Evolutionary conservation across 2,797 vertebrate genomes (phyloP).

Genomic region (Scarus forsteni): DNA sequence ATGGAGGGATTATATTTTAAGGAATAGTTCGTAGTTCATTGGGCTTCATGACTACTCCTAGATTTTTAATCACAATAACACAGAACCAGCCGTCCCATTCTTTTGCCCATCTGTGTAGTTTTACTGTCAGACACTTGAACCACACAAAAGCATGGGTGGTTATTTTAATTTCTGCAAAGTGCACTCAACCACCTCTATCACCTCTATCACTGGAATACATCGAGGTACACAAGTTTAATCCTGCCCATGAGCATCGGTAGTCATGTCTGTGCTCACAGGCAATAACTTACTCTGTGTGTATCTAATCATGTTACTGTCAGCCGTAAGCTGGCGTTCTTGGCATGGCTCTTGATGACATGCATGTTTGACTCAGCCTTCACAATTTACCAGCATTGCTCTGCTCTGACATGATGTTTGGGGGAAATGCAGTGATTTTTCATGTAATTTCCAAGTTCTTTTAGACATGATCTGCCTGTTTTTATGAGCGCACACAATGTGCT

Average conservation of each 20-base stretch:
- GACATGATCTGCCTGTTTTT: too few species aligned
- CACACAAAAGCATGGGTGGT: too few species aligned
- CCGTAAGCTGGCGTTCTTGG: conserved; percentile 71
- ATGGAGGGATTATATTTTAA: too few species aligned
- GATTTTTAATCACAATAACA: too few species aligned
- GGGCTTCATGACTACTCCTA: too few species aligned
- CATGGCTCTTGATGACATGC: conserved; percentile 57
- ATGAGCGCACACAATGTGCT: too few species aligned
- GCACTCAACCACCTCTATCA: neutral
- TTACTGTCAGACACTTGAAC: too few species aligned
- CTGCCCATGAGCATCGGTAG: conserved; percentile 62
- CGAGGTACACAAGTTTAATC: conserved; percentile 70
- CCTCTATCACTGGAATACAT: neutral
- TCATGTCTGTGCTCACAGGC: conserved; percentile 67
- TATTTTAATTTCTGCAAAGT: too few species aligned
- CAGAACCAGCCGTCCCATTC: too few species aligned
- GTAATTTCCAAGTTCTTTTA: too few species aligned
- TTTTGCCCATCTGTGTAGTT: too few species aligned
- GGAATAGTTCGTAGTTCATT: too few species aligned
- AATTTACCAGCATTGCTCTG: conserved; percentile 1
- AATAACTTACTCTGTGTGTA: conserved; percentile 67
- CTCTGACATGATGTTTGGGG: conserved; percentile 7
- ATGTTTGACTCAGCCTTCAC: conserved; percentile 46
- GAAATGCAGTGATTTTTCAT: neutral
- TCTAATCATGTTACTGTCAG: conserved; percentile 79